These are phyloP conservation scores for Peromyscus maniculatus DNA, from an alignment of 2,113 vertebrate genomes.

Conservation along the genomic window DNA sequence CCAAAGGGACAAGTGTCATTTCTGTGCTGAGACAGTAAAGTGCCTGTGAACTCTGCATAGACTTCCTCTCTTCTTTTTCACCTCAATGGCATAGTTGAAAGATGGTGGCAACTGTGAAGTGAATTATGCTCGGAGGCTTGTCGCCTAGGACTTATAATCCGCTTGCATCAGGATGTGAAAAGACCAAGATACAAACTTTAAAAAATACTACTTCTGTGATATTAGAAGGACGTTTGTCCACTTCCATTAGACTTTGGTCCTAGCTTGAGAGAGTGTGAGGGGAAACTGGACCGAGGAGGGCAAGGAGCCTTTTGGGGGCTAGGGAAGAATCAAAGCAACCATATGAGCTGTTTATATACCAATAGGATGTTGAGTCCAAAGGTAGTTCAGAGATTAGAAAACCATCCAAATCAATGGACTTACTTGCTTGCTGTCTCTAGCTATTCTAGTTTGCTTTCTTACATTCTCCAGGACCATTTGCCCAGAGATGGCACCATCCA, in stretches of 20 bases:
- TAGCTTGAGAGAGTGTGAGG: background rate
- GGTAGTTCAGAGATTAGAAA: background rate
- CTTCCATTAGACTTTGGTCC: background rate
- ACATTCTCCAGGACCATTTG: background rate
- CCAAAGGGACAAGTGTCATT: background rate
- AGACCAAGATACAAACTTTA: background rate
- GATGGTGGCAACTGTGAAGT: background rate
- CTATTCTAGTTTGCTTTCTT: background rate
- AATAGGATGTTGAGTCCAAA: conserved; percentile 16
- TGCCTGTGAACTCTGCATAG: background rate
- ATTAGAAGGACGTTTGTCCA: background rate
- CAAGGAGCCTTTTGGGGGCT: background rate
- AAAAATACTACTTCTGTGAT: background rate
- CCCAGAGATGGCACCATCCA: background rate
- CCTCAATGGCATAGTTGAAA: background rate
- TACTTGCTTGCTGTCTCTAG: background rate
- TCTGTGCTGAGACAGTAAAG: background rate
- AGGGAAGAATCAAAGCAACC: background rate
- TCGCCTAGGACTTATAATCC: background rate
- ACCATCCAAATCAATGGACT: background rate
- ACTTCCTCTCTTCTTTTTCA: background rate
- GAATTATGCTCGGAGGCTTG: background rate
- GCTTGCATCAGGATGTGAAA: background rate
- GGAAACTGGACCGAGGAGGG: background rate
- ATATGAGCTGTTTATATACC: background rate